Conservation (phyloP, 2,888 invertebrate genomes). For the Tenthredo notha region DNA sequence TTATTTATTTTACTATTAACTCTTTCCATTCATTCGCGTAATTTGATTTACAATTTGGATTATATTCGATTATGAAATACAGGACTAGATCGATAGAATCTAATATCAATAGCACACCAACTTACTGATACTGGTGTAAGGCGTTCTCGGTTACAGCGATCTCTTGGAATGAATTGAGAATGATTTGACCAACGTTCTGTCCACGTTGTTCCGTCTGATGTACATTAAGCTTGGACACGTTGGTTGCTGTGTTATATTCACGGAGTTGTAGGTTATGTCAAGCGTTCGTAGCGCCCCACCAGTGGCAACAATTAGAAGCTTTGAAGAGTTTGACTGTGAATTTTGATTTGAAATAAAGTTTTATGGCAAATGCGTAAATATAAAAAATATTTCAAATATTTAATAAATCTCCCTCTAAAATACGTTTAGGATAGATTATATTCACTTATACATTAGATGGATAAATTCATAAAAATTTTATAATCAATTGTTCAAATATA, state of each 20-base stretch:
- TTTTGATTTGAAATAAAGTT: not conserved
- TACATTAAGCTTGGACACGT: not conserved
- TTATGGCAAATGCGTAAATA: constrained; percentile 4
- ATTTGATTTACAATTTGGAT: too few species aligned
- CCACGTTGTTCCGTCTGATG: not conserved
- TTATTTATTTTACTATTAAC: too few species aligned
- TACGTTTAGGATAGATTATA: too few species aligned
- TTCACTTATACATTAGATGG: too few species aligned
- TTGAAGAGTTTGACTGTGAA: not conserved
- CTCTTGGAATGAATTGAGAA: not conserved
- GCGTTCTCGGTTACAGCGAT: constrained; percentile 13
- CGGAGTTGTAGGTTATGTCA: not conserved
- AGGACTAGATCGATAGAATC: not conserved
- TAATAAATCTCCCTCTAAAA: constrained; percentile 6
- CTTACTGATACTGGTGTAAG: constrained; percentile 20
- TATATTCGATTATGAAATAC: not conserved
- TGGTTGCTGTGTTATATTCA: not conserved
- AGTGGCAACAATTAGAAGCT: not conserved
- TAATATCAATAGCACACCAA: constrained; percentile 5
- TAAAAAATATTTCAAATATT: constrained; percentile 8
- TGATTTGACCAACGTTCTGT: not conserved
- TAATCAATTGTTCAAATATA: too few species aligned
- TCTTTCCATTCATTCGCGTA: too few species aligned
- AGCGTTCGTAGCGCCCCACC: constrained; percentile 9
- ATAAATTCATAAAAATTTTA: not conserved